Base-by-base conservation (phyloP, 2,113 vertebrate species). In the Synodontis membranacea region DNA sequence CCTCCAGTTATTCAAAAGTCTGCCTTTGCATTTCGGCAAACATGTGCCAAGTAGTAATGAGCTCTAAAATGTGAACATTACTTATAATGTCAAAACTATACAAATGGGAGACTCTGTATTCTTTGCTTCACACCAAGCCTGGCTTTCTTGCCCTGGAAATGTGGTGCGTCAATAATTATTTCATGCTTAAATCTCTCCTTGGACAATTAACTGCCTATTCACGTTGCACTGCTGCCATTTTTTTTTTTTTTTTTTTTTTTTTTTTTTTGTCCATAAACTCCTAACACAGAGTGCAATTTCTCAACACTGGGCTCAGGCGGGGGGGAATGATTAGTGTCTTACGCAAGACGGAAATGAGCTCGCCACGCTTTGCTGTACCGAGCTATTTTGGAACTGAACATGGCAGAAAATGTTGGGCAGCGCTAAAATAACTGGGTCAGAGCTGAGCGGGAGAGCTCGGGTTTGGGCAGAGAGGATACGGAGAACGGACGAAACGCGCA, bases 271-370 rank as follows among this genome's bases (percentile, higher is more conserved):
- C 89, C 88, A 84, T 84, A 89, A 91, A 91, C 88, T 83, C 89
- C n/a, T 74, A 62, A 56, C 82, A 75, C 81, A 56, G 84, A 54
- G 70, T 86, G 72, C 50, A 52, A 68, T 64, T 80, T 86, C 79
- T 88, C 86, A 66, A 60, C 42, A 56, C 78, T 31, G 6, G 42
- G 86, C 84, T 82, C 37, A 75, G 75, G 66, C 87, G 37, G 86
- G 83, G n/a, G 50, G 80, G 64, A 66, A 80, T 89, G 90, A 92
- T 93, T 90, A 90, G 89, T 91, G 90, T 92, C 93, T 94, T 94
- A 94, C 92, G 93, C 93, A 94, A 94, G 93, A 94, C 94, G 94
- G 93, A 94, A 94, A 94, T 93, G 91, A 94, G 93, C 93, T 86
- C 92, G 91, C 92, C 91, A 91, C 88, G 90, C 91, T 93, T 93